Conservation (phyloP, 2,888 invertebrate species). For the Stegana nigrithorax region DNA sequence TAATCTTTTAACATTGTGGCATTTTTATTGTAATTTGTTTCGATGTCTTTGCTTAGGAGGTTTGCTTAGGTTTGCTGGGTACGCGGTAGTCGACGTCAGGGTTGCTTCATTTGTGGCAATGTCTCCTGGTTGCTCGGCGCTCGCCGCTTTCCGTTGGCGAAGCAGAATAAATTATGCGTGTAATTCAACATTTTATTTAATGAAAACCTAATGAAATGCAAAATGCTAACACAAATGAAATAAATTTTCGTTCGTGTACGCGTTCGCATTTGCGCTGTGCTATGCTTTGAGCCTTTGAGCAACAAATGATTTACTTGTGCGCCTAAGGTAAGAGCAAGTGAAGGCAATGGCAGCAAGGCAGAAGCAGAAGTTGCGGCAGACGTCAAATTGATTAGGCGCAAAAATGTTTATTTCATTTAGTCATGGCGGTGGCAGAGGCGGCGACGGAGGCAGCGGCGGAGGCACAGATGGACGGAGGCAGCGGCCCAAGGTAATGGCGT, state of each 20-base stretch:
- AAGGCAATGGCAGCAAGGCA: background rate
- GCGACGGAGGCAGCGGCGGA: background rate
- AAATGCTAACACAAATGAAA: conserved; percentile 62
- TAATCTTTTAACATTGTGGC: conserved; percentile 57
- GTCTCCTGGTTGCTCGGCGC: no score
- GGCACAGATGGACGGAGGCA: background rate
- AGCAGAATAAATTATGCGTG: conserved; percentile 63
- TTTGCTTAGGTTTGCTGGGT: background rate
- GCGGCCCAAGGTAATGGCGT: background rate
- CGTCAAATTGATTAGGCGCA: conserved; percentile 58
- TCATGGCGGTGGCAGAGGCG: conserved; percentile 27
- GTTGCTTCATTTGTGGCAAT: no score
- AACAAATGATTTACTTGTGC: conserved; percentile 13
- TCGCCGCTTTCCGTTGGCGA: background rate
- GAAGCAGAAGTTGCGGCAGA: background rate
- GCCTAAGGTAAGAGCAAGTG: background rate
- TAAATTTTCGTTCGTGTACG: conserved; percentile 43
- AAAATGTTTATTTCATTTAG: conserved; percentile 44
- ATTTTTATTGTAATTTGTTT: conserved; percentile 60
- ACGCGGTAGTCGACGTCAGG: no score
- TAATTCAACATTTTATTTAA: conserved; percentile 66
- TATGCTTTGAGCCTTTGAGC: background rate
- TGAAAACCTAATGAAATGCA: conserved; percentile 66
- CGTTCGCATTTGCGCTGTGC: background rate
- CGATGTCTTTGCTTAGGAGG: conserved; percentile 38